Evolutionary conservation across 2,888 invertebrate genomes (phyloP).

Genomic region (Scaptomyza cyrtandrae): DNA sequence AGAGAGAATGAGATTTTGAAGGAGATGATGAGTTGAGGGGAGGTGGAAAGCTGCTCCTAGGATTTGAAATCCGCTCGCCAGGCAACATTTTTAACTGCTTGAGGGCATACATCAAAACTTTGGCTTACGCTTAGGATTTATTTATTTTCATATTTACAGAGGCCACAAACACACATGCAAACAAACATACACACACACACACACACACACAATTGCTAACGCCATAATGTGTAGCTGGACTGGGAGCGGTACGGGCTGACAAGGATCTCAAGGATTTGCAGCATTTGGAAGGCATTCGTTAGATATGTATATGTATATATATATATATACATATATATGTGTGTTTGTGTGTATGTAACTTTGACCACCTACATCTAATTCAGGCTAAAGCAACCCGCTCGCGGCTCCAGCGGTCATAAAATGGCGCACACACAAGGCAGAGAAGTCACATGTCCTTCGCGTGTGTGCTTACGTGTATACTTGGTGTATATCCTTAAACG

Average conservation of each 20-base stretch:
- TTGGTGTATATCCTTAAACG: slow-evolving; percentile 19
- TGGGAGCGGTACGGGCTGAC: slow-evolving; percentile 45
- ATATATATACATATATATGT: neutral
- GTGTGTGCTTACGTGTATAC: slow-evolving; percentile 37
- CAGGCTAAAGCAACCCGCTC: slow-evolving; percentile 44
- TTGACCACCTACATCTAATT: slow-evolving; percentile 73
- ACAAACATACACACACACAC: slow-evolving; percentile 43
- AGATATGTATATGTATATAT: slow-evolving; percentile 10
- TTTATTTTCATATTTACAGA: slow-evolving; percentile 81
- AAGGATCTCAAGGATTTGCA: slow-evolving; percentile 82
- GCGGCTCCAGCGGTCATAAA: slow-evolving; percentile 62
- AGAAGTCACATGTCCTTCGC: slow-evolving; percentile 46
- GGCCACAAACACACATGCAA: slow-evolving; percentile 50
- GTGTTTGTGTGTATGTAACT: neutral
- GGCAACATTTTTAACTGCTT: slow-evolving; percentile 75
- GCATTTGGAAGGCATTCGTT: slow-evolving; percentile 52
- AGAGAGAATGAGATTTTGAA: neutral
- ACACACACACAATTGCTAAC: slow-evolving; percentile 20
- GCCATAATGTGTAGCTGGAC: slow-evolving; percentile 55
- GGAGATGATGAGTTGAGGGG: neutral
- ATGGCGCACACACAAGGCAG: slow-evolving; percentile 41
- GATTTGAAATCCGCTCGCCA: slow-evolving; percentile 67
- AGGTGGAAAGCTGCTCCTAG: slow-evolving; percentile 55
- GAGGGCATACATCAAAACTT: slow-evolving; percentile 81
- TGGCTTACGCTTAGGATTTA: slow-evolving; percentile 80